A percentile compares a stretch with the other conserved stretches of the same genome.
Evolutionary conservation across 2,797 vertebrate species (phyloP).

Genomic region (Eulemur coronatus): DNA sequence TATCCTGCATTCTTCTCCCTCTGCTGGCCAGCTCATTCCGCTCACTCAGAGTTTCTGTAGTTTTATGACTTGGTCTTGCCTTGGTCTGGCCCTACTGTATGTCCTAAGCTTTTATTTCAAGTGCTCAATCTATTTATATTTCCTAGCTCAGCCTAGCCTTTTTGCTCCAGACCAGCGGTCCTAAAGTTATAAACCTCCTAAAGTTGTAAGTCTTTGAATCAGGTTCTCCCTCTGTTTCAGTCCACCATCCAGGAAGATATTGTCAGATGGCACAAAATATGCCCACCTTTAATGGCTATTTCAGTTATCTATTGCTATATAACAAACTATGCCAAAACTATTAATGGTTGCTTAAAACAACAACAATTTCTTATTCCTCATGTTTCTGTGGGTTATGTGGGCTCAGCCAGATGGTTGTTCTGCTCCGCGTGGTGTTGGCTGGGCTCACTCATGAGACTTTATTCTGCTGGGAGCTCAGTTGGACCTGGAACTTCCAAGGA

Average conservation of each 20-base stretch:
- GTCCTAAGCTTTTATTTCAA: background rate
- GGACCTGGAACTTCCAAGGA: background rate
- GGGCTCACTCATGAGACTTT: background rate
- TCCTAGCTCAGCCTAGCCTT: background rate
- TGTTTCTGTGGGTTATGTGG: background rate
- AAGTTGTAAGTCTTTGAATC: background rate
- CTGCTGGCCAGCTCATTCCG: background rate
- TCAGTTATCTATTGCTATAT: background rate
- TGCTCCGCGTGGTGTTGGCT: background rate
- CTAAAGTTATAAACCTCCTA: background rate
- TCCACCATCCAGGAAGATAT: background rate
- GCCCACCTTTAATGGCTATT: background rate
- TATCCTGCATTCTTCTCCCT: background rate
- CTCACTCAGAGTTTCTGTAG: background rate
- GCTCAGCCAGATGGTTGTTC: background rate
- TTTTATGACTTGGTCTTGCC: background rate
- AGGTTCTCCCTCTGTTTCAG: background rate
- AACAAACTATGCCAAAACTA: background rate
- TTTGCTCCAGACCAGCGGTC: background rate
- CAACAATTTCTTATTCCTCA: rapidly evolving
- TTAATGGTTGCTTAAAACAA: background rate
- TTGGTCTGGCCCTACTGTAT: background rate
- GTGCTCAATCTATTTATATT: background rate
- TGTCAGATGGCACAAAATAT: background rate
- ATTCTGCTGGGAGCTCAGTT: background rate